A percentile compares a stretch with the other conserved stretches of the same genome.
Conservation (phyloP, 2,888 invertebrate genomes). For the Ferrisia virgata region DNA sequence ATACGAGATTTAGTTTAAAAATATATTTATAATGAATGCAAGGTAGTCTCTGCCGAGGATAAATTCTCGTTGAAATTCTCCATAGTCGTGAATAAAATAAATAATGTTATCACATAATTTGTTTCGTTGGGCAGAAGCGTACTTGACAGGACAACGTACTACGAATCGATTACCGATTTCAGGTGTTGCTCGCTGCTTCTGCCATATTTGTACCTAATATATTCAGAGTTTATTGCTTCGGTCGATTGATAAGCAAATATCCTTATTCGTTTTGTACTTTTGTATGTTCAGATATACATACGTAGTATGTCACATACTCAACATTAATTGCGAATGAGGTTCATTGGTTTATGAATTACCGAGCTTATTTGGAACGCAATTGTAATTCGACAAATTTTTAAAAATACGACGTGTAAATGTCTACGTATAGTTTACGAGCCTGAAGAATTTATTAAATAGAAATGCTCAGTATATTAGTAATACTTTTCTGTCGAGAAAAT, state of each 20-base stretch:
- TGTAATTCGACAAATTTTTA: not conserved
- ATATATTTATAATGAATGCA: not conserved
- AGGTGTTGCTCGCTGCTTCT: not conserved
- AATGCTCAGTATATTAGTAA: too few species aligned
- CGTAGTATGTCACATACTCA: not conserved
- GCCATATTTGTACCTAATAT: not conserved
- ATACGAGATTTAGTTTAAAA: not conserved
- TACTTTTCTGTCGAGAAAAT: too few species aligned
- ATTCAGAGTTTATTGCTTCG: constrained; percentile 2
- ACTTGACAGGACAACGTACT: constrained; percentile 12
- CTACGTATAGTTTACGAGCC: too few species aligned
- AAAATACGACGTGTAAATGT: not conserved
- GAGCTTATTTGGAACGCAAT: not conserved
- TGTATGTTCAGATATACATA: too few species aligned
- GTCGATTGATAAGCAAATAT: not conserved
- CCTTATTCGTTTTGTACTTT: constrained; percentile 20
- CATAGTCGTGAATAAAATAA: not conserved
- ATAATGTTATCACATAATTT: not conserved
- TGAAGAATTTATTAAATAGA: too few species aligned
- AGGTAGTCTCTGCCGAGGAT: not conserved
- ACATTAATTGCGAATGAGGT: not conserved
- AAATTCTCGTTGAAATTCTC: too few species aligned
- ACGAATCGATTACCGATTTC: constrained; percentile 16
- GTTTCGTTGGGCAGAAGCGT: not conserved
- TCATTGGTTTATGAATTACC: not conserved